Conservation (phyloP, 2,888 invertebrate genomes). For the Cloeon dipterum region DNA sequence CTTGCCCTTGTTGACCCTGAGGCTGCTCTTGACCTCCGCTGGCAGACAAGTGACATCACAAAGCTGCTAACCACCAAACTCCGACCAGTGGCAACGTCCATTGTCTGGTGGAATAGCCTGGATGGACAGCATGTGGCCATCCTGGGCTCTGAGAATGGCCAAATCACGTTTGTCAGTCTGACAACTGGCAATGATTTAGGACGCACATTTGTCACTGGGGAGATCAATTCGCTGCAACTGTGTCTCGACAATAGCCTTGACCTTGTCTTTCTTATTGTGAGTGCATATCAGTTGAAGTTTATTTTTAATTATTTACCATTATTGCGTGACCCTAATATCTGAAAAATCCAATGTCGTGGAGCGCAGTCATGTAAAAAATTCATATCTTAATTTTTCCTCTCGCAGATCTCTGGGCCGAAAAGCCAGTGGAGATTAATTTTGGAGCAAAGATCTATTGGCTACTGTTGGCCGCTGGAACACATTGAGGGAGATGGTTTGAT, state of each 20-base stretch:
- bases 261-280: slow-evolving; percentile 15
- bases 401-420: not conserved
- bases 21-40: slow-evolving; percentile 27
- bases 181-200: slow-evolving; percentile 42
- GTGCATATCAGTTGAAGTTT: no score
- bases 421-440: slow-evolving; percentile 57
- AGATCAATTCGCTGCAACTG: slow-evolving; percentile 36
- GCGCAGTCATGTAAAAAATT: no score
- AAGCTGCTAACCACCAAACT: slow-evolving; percentile 17
- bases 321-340: no score
- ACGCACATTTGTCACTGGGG: slow-evolving; percentile 35
- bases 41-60: slow-evolving; percentile 31
- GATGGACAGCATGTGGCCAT: slow-evolving; percentile 45
- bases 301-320: no score
- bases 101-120: slow-evolving; percentile 56
- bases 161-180: slow-evolving; percentile 43
- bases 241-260: slow-evolving; percentile 49
- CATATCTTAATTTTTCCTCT: no score
- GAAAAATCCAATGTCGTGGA: no score
- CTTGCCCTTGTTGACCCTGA: slow-evolving; percentile 28
- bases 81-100: slow-evolving; percentile 28
- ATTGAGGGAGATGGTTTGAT: slow-evolving; percentile 7
- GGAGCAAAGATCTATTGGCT: slow-evolving; percentile 51
- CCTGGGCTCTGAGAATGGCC: slow-evolving; percentile 34
- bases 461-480: slow-evolving; percentile 33